Evolutionary conservation across 2,888 invertebrate genomes (phyloP), one percentile per base, ranked within the genome.

Genomic region (Stegana nigrithorax): DNA sequence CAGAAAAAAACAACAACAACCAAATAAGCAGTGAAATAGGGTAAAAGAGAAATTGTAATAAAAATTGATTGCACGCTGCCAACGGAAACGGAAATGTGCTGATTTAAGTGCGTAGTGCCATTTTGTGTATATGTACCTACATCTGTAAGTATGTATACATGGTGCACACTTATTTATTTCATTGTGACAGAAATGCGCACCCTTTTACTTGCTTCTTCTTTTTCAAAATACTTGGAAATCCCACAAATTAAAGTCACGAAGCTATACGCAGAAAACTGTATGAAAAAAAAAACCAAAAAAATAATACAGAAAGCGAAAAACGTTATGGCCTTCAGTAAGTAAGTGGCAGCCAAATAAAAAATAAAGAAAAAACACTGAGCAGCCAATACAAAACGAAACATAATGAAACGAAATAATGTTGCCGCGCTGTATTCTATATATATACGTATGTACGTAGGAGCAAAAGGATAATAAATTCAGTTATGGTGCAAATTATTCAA

Each of bases 401-500:
- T 29, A 29, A 10, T 10, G 29, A 29, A 29, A 29, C 29, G 10
- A 29, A 29, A 29, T 7, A n/a, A n/a, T n/a, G n/a, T n/a, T n/a
- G n/a, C n/a, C n/a, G n/a, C n/a, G n/a, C n/a, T n/a, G n/a, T n/a
- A n/a, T n/a, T n/a, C n/a, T n/a, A n/a, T n/a, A n/a, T n/a, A n/a
- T 17, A 44, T 17, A 44, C 44, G 17, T 10, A 14, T n/a, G 25
- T 42, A 25, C 47, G 47, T 21, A n/a, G 50, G 6, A 59, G 23
- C 29, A 47, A 67, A 50, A 29, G 59, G 64, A 68, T 66, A 70
- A 78, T 74, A 74, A 76, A 74, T 70, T 68, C 63, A 67, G 71
- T 77, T 77, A 78, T 74, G 65, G 63, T 55, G 44, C 60, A 70
- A 73, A 75, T 77, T 77, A 79, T 73, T 78, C 79, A 78, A 62